A percentile compares a stretch with the other conserved stretches of the same genome.
Evolutionary conservation across 2,888 invertebrate species (phyloP).

Genomic region (Lumbricus terrestris): DNA sequence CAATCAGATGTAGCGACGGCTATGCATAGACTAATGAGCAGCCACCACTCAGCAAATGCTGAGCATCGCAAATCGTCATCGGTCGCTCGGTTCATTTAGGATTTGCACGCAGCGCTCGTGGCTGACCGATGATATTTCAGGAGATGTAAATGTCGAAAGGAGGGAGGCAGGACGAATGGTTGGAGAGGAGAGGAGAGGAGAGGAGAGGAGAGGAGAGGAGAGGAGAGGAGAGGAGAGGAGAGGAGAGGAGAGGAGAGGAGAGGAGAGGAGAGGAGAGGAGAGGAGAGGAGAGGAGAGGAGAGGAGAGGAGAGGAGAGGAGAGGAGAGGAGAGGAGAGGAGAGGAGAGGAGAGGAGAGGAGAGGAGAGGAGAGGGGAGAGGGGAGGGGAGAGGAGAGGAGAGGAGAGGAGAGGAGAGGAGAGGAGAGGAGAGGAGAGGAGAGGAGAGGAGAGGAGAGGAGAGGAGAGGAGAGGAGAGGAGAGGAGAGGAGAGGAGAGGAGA

Average conservation of each 20-base stretch:
- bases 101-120: background rate
- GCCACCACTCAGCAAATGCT: background rate
- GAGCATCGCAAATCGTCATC: background rate
- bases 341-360: too few relatives aligned
- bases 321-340: too few relatives aligned
- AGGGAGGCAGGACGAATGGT: background rate
- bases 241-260: background rate
- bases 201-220: background rate
- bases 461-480: too few relatives aligned
- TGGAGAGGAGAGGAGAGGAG: background rate
- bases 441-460: too few relatives aligned
- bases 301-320: background rate
- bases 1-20: background rate
- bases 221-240: background rate
- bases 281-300: background rate
- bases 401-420: background rate
- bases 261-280: background rate
- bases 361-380: background rate
- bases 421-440: background rate
- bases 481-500: too few relatives aligned
- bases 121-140: background rate
- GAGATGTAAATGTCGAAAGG: background rate
- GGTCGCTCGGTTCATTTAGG: background rate
- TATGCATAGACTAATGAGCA: background rate
- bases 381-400: background rate